Conservation (phyloP, 2,888 invertebrate species). For the Agriopis leucophaearia region DNA sequence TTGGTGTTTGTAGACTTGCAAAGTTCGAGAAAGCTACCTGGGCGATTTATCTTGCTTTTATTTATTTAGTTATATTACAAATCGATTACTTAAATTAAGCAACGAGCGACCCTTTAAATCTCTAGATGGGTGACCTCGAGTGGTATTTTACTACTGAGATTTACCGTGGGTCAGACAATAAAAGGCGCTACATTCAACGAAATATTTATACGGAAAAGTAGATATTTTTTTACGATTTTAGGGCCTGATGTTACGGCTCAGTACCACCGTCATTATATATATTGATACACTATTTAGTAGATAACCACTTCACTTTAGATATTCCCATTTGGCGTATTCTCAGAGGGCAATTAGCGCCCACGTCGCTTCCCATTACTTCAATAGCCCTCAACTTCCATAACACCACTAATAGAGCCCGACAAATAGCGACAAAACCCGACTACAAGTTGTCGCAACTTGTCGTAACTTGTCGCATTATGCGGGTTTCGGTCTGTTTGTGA, state of each 20-base stretch:
- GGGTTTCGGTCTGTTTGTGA: conserved; percentile 59
- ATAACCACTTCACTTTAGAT: background rate
- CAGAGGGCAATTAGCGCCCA: conserved; percentile 31
- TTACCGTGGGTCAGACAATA: no score
- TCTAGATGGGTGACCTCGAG: no score
- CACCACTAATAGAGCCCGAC: conserved; percentile 46
- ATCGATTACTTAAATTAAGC: no score
- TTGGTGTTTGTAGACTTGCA: background rate
- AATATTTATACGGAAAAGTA: no score
- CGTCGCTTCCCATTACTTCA: conserved; percentile 35
- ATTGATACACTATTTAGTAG: background rate
- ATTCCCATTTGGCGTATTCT: conserved; percentile 3
- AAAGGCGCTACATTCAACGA: no score
- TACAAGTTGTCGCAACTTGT: conserved; percentile 53
- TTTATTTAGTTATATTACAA: background rate
- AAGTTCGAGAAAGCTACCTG: background rate
- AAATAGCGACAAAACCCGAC: conserved; percentile 52
- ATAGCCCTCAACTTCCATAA: conserved; percentile 34
- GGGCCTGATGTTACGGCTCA: background rate
- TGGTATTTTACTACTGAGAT: no score
- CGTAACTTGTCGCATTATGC: conserved; percentile 63
- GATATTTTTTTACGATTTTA: no score
- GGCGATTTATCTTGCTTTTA: background rate
- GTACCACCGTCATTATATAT: background rate
- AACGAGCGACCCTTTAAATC: no score